These are phyloP conservation scores for Mohoua ochrocephala DNA, from an alignment of 2,113 vertebrate species.

Conservation along the genomic window DNA sequence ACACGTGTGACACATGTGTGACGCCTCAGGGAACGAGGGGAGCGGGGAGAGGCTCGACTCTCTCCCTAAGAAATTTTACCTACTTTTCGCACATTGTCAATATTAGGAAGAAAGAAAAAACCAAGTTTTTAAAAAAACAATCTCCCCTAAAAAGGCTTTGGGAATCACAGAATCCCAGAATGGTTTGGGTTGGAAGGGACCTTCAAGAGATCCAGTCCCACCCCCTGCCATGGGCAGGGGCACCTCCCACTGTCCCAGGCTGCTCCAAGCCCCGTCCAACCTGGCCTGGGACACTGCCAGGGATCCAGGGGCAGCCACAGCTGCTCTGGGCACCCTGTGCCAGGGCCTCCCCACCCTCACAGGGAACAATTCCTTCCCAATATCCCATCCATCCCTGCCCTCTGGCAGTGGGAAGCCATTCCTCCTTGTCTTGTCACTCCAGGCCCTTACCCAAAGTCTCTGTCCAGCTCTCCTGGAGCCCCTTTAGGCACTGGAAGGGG, in stretches of 20 bases:
- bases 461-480: not conserved
- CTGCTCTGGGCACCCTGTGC: not conserved
- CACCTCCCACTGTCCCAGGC: fast-evolving
- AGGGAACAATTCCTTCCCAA: fast-evolving
- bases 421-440: not conserved
- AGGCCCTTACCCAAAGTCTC: not conserved
- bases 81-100: not conserved
- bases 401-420: not conserved
- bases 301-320: not conserved
- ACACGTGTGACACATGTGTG: not conserved
- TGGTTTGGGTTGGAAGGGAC: not conserved
- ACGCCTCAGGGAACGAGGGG: not conserved
- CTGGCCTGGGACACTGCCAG: not conserved
- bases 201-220: fast-evolving
- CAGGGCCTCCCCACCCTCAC: not conserved
- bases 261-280: fast-evolving
- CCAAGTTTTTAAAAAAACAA: not conserved
- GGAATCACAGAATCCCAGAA: not conserved
- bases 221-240: not conserved
- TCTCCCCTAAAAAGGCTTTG: not conserved
- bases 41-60: not conserved
- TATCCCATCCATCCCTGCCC: fast-evolving
- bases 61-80: not conserved
- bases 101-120: not conserved
- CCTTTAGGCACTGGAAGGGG: not conserved